phyloP scores from a whole-genome alignment of 2,888 invertebrate genomes.

The Teleiodes luculella region DNA sequence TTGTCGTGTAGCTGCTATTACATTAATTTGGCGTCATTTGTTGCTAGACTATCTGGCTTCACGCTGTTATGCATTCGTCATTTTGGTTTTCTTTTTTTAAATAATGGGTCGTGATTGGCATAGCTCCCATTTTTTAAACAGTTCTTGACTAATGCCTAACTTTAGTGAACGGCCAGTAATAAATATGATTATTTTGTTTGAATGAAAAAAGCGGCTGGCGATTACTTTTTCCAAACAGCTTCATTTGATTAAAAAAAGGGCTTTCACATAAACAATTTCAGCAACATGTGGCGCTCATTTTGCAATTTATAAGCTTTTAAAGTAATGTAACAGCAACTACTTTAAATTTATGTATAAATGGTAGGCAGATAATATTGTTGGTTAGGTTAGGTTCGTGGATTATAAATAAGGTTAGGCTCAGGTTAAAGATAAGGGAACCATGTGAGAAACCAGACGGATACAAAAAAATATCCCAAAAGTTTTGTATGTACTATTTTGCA shows the following conservation, averaged over 20 bases:
- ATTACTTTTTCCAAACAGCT: background rate
- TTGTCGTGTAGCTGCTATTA: constrained; percentile 21
- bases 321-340: constrained; percentile 14
- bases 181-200: background rate
- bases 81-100: background rate
- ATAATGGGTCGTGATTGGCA: background rate
- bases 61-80: constrained; percentile 2
- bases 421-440: constrained; percentile 80
- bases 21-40: constrained; percentile 11
- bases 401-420: constrained; percentile 25
- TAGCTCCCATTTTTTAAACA: background rate
- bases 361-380: background rate
- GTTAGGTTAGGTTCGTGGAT: constrained; percentile 12
- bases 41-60: constrained; percentile 5
- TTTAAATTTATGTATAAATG: constrained; percentile 5
- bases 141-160: constrained; percentile 1
- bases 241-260: background rate
- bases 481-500: constrained; percentile 90
- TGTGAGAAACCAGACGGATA: constrained; percentile 82
- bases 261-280: background rate
- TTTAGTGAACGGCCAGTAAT: background rate
- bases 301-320: constrained; percentile 3
- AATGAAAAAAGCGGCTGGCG: background rate
- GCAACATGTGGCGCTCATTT: constrained; percentile 9
- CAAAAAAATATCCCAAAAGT: constrained; percentile 66